Base-by-base conservation (phyloP, 2,113 vertebrate species). In the Myanophis thanlyinensis region DNA sequence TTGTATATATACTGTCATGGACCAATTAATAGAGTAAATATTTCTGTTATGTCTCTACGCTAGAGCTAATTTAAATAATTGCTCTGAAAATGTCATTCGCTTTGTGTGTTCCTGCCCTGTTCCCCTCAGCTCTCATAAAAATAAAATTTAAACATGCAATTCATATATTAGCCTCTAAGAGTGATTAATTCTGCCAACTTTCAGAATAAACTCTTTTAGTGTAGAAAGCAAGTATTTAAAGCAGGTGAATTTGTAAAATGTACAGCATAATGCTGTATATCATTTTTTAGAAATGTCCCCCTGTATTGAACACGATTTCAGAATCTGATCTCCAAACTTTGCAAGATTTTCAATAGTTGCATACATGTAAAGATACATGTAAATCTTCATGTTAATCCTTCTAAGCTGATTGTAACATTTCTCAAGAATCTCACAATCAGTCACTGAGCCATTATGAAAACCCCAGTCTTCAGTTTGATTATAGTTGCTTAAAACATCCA, bases 331-430 rank as follows among this genome's bases (percentile, higher is more conserved):
- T 84, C 44, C 90, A 87, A 88, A 48, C 5, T 86, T 89, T 93
- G n/a, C 27, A 88, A 86, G 23, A 87, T 52, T 51, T 87, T 93
- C 94, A 92, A 53, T 67, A 92, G 3, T 89, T 85, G 35, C 46
- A 46, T 40, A 13, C n/a, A n/a, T n/a, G n/a, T n/a, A n/a, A n/a
- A n/a, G n/a, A 40, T 87, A 7, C n/a, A 11, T 54, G 94, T 91
- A 87, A 93, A 86, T 49, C 40, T 23, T 18, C 7, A 48, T 46
- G 0, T 0, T 51, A 88, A 84, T 94, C 87, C 87, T 84, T 23
- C 51, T 53, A 87, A 91, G 85, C 30, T 92, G 90, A 87, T 62
- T 4, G 25, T 48, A 3, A 40, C 95, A 46, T 1, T 4, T 35
- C 30, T 27, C 87, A 93, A 93, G 62, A 90, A n/a, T 67, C 85